Conservation (phyloP, 2,888 invertebrate species). For the Tethea ocularis region DNA sequence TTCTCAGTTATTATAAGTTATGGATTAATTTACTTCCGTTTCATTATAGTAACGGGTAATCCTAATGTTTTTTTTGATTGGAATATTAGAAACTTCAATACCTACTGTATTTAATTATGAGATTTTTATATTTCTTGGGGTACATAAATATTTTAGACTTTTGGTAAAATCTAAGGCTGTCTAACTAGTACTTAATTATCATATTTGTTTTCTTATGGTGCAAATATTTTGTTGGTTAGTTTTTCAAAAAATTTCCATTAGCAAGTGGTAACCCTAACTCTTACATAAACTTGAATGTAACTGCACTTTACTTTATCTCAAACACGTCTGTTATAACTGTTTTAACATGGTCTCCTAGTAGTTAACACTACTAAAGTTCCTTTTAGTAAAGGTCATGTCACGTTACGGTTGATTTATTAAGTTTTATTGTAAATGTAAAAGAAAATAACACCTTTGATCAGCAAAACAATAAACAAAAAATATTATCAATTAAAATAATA, state of each 20-base stretch:
- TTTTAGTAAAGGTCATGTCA: slow-evolving; percentile 1
- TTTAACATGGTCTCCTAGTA: neutral
- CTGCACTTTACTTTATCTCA: neutral
- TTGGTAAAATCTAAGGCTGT: no score
- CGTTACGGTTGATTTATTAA: neutral
- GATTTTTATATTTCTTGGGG: no score
- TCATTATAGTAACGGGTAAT: neutral
- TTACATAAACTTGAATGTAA: neutral
- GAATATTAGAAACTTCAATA: no score
- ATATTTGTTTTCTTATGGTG: no score
- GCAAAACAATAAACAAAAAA: neutral
- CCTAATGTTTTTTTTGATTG: neutral
- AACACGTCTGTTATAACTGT: neutral
- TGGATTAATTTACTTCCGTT: neutral
- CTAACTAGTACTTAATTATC: no score
- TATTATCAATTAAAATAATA: no score
- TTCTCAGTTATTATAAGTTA: neutral
- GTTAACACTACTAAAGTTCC: neutral
- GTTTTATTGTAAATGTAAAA: neutral
- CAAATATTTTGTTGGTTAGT: no score
- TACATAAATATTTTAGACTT: no score
- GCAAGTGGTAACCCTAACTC: neutral
- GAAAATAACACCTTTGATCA: neutral
- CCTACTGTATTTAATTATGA: no score
- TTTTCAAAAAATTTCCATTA: no score